Percentiles rank a stretch among this genome's conserved stretches.
Evolutionary conservation across 2,888 invertebrate genomes (phyloP).

Genomic region (Periphyllus acericola): DNA sequence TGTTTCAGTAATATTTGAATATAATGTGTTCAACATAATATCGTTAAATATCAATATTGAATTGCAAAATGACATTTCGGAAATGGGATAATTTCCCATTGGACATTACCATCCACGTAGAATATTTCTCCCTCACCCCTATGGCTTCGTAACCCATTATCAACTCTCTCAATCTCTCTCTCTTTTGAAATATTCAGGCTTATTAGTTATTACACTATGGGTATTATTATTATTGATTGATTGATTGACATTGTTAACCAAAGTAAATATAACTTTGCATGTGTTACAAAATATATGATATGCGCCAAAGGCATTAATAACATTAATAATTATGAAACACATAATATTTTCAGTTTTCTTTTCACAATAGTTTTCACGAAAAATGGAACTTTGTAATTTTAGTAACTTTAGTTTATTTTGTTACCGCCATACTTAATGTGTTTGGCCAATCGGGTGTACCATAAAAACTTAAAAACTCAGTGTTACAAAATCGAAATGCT

Average conservation of each 20-base stretch:
- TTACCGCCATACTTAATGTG: background rate
- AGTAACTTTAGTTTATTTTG: background rate
- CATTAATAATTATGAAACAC: background rate
- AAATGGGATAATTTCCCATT: conserved; percentile 56
- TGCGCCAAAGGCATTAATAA: background rate
- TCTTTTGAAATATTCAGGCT: background rate
- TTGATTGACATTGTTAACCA: conserved; percentile 8
- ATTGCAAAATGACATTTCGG: conserved; percentile 50
- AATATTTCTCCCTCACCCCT: background rate
- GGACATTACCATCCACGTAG: background rate
- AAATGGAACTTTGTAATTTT: background rate
- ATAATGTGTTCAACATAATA: background rate
- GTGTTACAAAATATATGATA: background rate
- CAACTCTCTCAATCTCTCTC: background rate
- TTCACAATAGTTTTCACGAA: background rate
- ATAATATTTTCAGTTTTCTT: background rate
- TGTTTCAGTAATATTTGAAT: background rate
- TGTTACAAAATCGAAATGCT: background rate
- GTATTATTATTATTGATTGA: background rate
- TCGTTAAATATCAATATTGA: conserved; percentile 43
- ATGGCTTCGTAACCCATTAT: background rate
- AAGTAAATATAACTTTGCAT: background rate
- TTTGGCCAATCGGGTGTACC: background rate
- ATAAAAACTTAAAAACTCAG: background rate
- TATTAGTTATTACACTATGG: background rate